Percentiles rank a stretch among this genome's conserved stretches.
Evolutionary conservation across 2,888 invertebrate species (phyloP).

Genomic region (Tetramorium bicarinatum): DNA sequence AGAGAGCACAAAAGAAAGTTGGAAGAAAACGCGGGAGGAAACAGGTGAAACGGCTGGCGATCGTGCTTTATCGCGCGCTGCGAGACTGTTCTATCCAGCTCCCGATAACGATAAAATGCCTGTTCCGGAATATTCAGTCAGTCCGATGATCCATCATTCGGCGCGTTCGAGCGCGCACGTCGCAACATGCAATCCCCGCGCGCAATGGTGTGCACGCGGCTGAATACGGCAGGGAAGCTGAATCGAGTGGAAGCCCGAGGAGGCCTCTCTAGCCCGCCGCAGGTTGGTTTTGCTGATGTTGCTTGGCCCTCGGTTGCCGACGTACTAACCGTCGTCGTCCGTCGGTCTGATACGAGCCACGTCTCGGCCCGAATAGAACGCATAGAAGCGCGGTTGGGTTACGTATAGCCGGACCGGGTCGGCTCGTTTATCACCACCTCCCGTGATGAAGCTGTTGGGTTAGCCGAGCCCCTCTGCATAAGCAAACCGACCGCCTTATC

Average conservation of each 20-base stretch:
- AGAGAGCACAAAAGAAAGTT: conserved; percentile 55
- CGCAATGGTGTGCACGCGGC: conserved; percentile 56
- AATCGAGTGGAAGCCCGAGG: conserved; percentile 58
- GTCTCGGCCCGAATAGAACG: conserved; percentile 62
- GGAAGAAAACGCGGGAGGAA: neutral
- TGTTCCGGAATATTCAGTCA: conserved; percentile 49
- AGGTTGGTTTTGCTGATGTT: conserved; percentile 54
- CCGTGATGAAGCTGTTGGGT: conserved; percentile 81
- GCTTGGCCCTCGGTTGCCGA: conserved; percentile 38
- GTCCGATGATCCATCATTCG: conserved; percentile 72
- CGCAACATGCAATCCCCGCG: conserved; percentile 60
- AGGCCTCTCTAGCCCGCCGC: conserved; percentile 30
- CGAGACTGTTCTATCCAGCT: conserved; percentile 12
- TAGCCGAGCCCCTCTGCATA: conserved; percentile 69
- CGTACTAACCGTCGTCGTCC: conserved; percentile 58
- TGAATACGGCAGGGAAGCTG: conserved; percentile 61
- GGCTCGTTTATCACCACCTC: conserved; percentile 76
- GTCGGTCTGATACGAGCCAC: conserved; percentile 44
- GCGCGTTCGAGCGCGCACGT: conserved; percentile 64
- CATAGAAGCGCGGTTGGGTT: conserved; percentile 74
- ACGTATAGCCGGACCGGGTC: conserved; percentile 67
- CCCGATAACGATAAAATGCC: conserved; percentile 70
- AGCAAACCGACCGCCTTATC: conserved; percentile 76
- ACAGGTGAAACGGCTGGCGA: neutral
- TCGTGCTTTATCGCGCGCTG: conserved; percentile 44